A percentile compares a stretch with the other conserved stretches of the same genome.
phyloP scores from a whole-genome alignment of 2,797 vertebrate species.

The Fringilla coelebs region DNA sequence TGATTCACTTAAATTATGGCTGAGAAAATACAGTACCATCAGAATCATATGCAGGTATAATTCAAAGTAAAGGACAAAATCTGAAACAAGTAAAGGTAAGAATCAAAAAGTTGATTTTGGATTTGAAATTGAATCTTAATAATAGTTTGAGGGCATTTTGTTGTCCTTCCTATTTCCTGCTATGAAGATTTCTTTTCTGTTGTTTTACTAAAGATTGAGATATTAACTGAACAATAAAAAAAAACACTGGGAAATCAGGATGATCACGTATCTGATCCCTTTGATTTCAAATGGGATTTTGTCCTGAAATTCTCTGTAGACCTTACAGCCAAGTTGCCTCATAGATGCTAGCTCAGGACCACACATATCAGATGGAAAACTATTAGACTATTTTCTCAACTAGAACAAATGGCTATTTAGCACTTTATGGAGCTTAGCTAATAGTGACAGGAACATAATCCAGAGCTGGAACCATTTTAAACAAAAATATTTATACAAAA shows the following conservation, averaged over 20 bases:
- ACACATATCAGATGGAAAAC: neutral
- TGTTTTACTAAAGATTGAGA: neutral
- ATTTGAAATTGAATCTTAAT: neutral
- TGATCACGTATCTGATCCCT: neutral
- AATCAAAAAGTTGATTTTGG: neutral
- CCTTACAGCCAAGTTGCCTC: fast-evolving
- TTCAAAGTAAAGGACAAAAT: neutral
- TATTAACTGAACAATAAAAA: neutral
- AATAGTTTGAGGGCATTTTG: neutral
- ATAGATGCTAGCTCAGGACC: neutral
- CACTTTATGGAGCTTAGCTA: neutral
- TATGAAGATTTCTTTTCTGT: neutral
- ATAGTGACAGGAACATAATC: neutral
- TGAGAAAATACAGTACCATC: neutral
- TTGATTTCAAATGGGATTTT: neutral
- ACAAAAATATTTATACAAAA: neutral
- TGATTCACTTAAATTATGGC: neutral
- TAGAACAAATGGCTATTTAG: neutral
- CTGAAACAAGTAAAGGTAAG: neutral
- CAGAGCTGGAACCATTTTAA: neutral
- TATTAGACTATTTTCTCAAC: neutral
- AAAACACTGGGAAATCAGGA: neutral
- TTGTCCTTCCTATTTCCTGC: neutral
- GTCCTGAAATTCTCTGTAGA: neutral
- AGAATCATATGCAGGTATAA: neutral